These are phyloP conservation scores for Mellilla xanthometata DNA, from an alignment of 2,888 invertebrate genomes.

Conservation along the genomic window DNA sequence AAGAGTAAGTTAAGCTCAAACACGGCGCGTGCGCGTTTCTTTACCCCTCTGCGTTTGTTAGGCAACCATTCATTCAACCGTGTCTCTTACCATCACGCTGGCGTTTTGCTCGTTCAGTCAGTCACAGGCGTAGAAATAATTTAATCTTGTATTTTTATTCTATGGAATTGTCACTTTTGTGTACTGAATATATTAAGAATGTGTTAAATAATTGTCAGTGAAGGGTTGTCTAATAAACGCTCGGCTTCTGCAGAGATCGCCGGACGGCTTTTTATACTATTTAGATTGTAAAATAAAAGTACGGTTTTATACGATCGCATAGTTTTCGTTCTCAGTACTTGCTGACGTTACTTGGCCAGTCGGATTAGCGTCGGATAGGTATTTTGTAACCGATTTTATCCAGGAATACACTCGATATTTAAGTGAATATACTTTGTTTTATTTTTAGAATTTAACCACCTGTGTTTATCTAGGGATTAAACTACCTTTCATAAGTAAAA, in stretches of 20 bases:
- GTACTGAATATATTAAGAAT: no score
- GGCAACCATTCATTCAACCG: no score
- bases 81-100: no score
- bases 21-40: constrained; percentile 49
- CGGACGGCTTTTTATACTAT: constrained; percentile 74
- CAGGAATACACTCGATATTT: constrained; percentile 80
- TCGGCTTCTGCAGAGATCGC: constrained; percentile 48
- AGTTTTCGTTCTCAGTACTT: constrained; percentile 60
- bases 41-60: constrained; percentile 21
- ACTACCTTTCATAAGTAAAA: no score
- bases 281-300: constrained; percentile 69
- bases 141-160: no score
- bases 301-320: constrained; percentile 65
- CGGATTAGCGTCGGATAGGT: constrained; percentile 63
- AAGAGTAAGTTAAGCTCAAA: constrained; percentile 81
- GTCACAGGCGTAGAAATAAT: no score
- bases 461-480: no score
- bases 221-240: no score
- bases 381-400: constrained; percentile 81
- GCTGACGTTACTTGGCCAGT: constrained; percentile 56
- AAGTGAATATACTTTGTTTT: constrained; percentile 72
- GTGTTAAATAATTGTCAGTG: no score
- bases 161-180: no score
- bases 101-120: no score
- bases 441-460: constrained; percentile 31